phyloP scores from a whole-genome alignment of 2,113 vertebrate genomes.

The Forbesichthys agassizii region DNA sequence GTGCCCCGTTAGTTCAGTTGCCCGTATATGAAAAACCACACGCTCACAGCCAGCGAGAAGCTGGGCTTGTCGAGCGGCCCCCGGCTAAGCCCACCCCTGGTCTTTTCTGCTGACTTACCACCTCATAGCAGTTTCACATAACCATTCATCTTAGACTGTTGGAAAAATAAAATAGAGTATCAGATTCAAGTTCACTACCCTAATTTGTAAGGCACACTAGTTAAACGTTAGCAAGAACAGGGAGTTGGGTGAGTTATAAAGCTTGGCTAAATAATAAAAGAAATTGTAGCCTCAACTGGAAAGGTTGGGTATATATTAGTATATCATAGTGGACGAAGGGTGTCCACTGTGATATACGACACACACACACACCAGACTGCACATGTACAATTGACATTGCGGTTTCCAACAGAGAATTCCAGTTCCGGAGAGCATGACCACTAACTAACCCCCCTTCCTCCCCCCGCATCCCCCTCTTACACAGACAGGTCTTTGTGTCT shows the following conservation, averaged over 20 bases:
- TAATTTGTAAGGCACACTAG: too few species aligned
- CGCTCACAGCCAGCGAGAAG: slow-evolving; percentile 26
- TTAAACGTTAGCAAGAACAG: neutral
- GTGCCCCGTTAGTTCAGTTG: slow-evolving; percentile 24
- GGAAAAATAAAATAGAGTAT: slow-evolving; percentile 35
- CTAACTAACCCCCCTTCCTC: slow-evolving; percentile 12
- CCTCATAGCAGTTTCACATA: slow-evolving; percentile 20
- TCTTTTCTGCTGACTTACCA: slow-evolving; percentile 38
- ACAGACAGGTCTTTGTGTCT: slow-evolving; percentile 56
- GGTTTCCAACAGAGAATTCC: slow-evolving; percentile 19
- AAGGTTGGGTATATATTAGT: too few species aligned
- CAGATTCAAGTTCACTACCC: slow-evolving; percentile 4
- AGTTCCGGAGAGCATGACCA: slow-evolving; percentile 54
- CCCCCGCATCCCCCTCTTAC: neutral
- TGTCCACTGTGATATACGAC: neutral
- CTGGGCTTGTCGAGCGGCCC: neutral
- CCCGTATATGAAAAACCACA: slow-evolving; percentile 48
- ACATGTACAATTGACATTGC: slow-evolving; percentile 36
- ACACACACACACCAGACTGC: slow-evolving; percentile 9
- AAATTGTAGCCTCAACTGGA: neutral
- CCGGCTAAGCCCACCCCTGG: slow-evolving; percentile 5
- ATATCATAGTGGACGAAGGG: too few species aligned
- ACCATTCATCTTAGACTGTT: slow-evolving; percentile 16
- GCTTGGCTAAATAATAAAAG: slow-evolving; percentile 46
- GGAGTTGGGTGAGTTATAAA: slow-evolving; percentile 48